Base-by-base conservation (phyloP, 37 sponge, comb jelly and placozoan species). In the Chondrosia reniformis region DNA sequence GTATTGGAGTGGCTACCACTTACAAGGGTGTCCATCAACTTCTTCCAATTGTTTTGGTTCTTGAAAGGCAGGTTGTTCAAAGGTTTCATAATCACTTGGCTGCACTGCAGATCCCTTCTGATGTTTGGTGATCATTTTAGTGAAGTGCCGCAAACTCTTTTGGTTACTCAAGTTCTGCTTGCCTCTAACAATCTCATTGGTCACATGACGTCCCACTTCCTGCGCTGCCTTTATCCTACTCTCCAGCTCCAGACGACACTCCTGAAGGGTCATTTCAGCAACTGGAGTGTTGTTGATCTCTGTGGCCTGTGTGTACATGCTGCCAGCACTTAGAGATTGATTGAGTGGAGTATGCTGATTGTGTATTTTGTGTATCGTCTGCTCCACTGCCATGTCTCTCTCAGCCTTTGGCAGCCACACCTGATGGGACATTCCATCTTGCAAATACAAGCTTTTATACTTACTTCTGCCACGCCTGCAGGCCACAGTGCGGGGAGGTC, bases 181-280 rank as follows among this genome's bases (percentile, higher is more conserved):
- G 37, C 66, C 66, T 3, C 34, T 33, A 7, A 36, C 66, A 32
- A 64, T 64, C 6, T 64, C 33, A 10, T 64, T 28, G 4, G 66
- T 64, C 19, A 64, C 66, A 32, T 64, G 33, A 21, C 66, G 66
- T 19, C 66, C 66, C 25, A 64, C 66, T 7, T 64, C 66, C 34
- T 64, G 66, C 3, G 66, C 66, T 4, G 66, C 66, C 66, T 64
- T 27, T 21, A 64, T 28, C 3, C 66, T 2, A 7, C 66, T 64
- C 34, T 64, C 66, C 33, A 64, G 32, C 66, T 28, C 17, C 34
- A 33, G 28, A 21, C 66, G 25, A 28, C 32, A 33, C 31, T n/a
- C 33, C 33, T 33, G 19, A 2, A 64, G 34, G 66, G 28, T 64
- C 31, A 19, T 32, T 19, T 19, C 34, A 21, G 66, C 19, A 4